A percentile compares a stretch with the other conserved stretches of the same genome.
Evolutionary conservation across 1,140 invertebrate genomes (phyloP).

Genomic region (Drosophila repletoides): DNA sequence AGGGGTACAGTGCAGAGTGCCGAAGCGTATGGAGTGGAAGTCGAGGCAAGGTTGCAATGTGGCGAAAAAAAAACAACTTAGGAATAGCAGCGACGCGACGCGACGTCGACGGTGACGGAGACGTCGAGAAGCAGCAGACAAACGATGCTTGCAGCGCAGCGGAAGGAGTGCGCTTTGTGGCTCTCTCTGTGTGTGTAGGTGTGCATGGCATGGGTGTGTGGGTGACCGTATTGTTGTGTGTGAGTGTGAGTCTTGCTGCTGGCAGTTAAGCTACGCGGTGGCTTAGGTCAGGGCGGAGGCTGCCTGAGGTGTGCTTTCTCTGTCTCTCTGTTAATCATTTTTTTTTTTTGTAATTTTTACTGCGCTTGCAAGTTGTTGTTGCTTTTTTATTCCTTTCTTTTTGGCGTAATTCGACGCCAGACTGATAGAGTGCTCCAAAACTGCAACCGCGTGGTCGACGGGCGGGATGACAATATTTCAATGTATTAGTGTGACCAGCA

Average conservation of each 20-base stretch:
- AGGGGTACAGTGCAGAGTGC: slow-evolving; percentile 4
- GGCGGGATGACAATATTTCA: not conserved
- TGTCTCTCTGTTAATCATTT: not conserved
- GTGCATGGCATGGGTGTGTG: slow-evolving; percentile 10
- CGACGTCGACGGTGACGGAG: not conserved
- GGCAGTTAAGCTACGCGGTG: slow-evolving; percentile 74
- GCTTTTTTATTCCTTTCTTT: not conserved
- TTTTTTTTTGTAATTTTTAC: slow-evolving; percentile 6
- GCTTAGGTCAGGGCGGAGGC: slow-evolving; percentile 74
- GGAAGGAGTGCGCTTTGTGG: slow-evolving; percentile 21
- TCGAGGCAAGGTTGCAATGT: slow-evolving; percentile 70
- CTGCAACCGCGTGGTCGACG: not conserved
- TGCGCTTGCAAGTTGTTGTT: slow-evolving; percentile 25
- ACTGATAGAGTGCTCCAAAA: slow-evolving; percentile 39
- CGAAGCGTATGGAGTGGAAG: slow-evolving; percentile 45
- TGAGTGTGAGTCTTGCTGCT: slow-evolving; percentile 40
- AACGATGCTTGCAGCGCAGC: slow-evolving; percentile 39
- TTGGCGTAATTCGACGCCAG: slow-evolving; percentile 14
- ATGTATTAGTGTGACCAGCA: not conserved
- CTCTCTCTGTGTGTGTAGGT: slow-evolving; percentile 14
- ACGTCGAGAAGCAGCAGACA: slow-evolving; percentile 43
- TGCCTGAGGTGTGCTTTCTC: slow-evolving; percentile 55
- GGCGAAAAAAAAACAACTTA: slow-evolving; percentile 68
- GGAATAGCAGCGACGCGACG: slow-evolving; percentile 55
- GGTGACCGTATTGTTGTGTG: slow-evolving; percentile 18